A percentile compares a stretch with the other conserved stretches of the same genome.
These are phyloP conservation scores for Drosophila bunnanda DNA, from an alignment of 2,888 invertebrate genomes.

Conservation along the genomic window DNA sequence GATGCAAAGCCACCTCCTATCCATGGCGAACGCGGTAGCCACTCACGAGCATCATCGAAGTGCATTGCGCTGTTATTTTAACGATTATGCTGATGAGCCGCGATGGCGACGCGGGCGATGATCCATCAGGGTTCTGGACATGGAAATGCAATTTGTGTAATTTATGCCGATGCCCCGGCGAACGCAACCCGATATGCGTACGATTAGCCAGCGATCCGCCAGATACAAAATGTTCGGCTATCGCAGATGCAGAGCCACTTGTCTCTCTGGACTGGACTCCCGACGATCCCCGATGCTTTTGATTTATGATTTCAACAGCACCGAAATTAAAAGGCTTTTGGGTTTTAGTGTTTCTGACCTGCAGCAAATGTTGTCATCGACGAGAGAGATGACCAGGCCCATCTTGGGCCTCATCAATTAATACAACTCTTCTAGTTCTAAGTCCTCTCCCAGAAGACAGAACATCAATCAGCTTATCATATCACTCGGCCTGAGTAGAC, in stretches of 20 bases:
- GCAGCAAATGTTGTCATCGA: constrained; percentile 77
- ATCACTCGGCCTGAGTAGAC: constrained; percentile 58
- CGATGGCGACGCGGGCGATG: constrained; percentile 71
- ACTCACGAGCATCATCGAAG: constrained; percentile 67
- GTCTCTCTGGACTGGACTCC: constrained; percentile 38
- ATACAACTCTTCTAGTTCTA: constrained; percentile 54
- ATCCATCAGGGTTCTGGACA: constrained; percentile 78
- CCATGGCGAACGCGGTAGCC: constrained; percentile 70
- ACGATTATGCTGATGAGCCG: constrained; percentile 79
- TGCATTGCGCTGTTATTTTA: constrained; percentile 81
- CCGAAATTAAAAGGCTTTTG: constrained; percentile 72
- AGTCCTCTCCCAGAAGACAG: constrained; percentile 32
- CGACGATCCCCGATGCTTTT: constrained; percentile 53
- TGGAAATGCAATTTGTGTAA: constrained; percentile 83
- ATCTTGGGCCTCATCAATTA: constrained; percentile 66
- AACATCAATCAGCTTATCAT: constrained; percentile 77
- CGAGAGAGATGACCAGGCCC: constrained; percentile 49
- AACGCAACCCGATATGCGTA: constrained; percentile 57
- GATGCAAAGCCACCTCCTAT: not conserved
- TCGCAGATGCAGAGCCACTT: constrained; percentile 61
- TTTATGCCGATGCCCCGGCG: constrained; percentile 60
- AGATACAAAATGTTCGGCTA: constrained; percentile 73
- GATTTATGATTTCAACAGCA: constrained; percentile 76
- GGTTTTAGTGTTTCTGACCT: constrained; percentile 60
- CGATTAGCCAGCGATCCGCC: constrained; percentile 74